Percentiles rank a stretch among this genome's conserved stretches.
Evolutionary conservation across 2,113 vertebrate genomes (phyloP).

Genomic region (Polypterus senegalus): DNA sequence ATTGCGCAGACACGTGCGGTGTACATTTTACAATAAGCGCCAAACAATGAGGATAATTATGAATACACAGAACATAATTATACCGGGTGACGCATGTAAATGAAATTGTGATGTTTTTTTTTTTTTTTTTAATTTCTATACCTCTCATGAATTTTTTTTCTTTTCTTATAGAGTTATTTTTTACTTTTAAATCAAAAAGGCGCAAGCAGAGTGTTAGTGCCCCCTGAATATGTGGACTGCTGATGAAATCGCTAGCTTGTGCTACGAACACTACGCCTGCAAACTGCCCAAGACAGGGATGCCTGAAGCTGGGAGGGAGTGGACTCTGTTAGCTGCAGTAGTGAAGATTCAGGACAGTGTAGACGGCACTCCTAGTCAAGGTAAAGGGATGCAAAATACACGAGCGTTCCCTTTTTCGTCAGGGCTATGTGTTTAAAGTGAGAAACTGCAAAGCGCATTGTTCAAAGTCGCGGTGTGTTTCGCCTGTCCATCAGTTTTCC

Average conservation of each 20-base stretch:
- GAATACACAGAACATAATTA: too few species aligned
- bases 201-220: too few species aligned
- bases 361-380: too few species aligned
- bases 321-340: constrained; percentile 75
- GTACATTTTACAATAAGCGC: too few species aligned
- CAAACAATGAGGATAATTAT: too few species aligned
- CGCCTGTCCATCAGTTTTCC: not conserved
- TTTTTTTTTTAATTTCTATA: not conserved
- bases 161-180: not conserved
- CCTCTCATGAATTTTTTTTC: not conserved
- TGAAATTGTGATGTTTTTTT: too few species aligned
- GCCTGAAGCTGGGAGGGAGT: constrained; percentile 65
- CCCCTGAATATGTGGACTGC: constrained; percentile 45
- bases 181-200: not conserved
- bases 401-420: too few species aligned
- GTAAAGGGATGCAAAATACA: too few species aligned
- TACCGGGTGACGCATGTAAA: too few species aligned
- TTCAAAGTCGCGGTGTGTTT: not conserved
- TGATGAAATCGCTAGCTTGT: constrained; percentile 64
- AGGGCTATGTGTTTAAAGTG: not conserved
- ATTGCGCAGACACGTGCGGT: too few species aligned
- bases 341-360: constrained; percentile 31
- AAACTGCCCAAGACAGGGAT: constrained; percentile 71
- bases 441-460: not conserved
- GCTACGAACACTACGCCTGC: constrained; percentile 53